Base-by-base conservation (phyloP, 2,797 vertebrate genomes). In the Xenops minutus region DNA sequence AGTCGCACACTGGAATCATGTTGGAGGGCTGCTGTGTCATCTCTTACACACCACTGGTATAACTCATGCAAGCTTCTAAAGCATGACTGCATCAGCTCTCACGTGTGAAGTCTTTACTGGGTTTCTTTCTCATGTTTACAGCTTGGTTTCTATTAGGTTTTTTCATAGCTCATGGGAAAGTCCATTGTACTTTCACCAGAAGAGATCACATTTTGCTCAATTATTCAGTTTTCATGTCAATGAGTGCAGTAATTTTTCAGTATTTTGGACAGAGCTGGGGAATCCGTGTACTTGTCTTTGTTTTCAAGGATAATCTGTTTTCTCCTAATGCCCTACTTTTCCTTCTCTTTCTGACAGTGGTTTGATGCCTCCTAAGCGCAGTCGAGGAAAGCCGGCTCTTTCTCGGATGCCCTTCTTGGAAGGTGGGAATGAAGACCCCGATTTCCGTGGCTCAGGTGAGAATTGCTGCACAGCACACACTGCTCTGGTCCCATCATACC, bases 371-470 rank as follows among this genome's bases (percentile, higher is more conserved):
- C 98, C 98, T 75, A 99, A 99, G 97, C 98, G 98, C 54, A 99
- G 99, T 75, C 98, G 99, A 74, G 99, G 99, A 85, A 99, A 99
- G 97, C 99, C 99, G 26, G 99, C 99, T 36, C 97, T 99, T 68
- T 98, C 98, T 71, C 98, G 99, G 93, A 98, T 98, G 78, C 99
- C 99, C n/a, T 98, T 99, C 88, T 81, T 99, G 94, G 99, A 99
- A 67, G 98, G 98, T 12, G 97, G 99, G 75, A 99, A 99, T 2
- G 99, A 99, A 95, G 99, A 99, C 91, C 97, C 97, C 0, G 98
- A 99, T 95, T 99, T 99, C 97, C 98, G 94, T 46, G 97, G 98
- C 97, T 97, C 96, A 97, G 98, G 98, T 98, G 96, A 98, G 98
- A 81, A 78, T 3, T 3, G 14, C 74, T 48, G 7, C 73, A 16